Percentiles rank a stretch among this genome's conserved stretches.
phyloP scores from a whole-genome alignment of 2,113 vertebrate species.

The Polypterus bichir region DNA sequence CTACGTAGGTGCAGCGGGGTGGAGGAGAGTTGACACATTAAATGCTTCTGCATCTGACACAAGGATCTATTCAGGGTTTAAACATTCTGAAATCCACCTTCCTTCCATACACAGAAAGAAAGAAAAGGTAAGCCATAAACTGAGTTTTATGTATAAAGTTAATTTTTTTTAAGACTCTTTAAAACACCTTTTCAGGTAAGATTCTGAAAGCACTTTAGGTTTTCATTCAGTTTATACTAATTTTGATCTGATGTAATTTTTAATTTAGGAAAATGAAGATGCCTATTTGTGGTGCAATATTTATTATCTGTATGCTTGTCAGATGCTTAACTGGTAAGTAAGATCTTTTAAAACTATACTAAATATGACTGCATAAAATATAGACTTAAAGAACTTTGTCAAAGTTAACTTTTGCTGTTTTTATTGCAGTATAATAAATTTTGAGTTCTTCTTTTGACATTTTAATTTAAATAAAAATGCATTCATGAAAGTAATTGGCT shows the following conservation, averaged over 20 bases:
- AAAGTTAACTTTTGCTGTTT: slow-evolving; percentile 1
- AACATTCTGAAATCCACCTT: too few relatives aligned
- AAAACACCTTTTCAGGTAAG: too few relatives aligned
- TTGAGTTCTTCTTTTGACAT: background rate
- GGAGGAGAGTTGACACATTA: too few relatives aligned
- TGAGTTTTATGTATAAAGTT: too few relatives aligned
- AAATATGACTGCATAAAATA: background rate
- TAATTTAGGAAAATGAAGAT: slow-evolving; percentile 39
- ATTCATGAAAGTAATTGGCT: background rate
- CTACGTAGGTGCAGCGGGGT: too few relatives aligned
- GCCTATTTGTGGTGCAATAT: slow-evolving; percentile 25
- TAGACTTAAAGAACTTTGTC: background rate
- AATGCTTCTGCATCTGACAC: too few relatives aligned
- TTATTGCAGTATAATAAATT: background rate
- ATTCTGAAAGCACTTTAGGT: too few relatives aligned
- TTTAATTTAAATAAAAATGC: background rate
- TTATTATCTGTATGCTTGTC: slow-evolving; percentile 30
- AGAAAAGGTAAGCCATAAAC: too few relatives aligned
- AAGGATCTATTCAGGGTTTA: too few relatives aligned
- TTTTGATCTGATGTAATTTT: slow-evolving; percentile 5
- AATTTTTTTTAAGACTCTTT: too few relatives aligned
- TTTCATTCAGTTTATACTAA: background rate
- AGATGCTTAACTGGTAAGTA: slow-evolving; percentile 40
- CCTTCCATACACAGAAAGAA: too few relatives aligned
- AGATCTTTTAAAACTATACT: background rate